These are phyloP conservation scores for Drosophila aff. DNA, from an alignment of 1,140 invertebrate genomes.

Conservation along the genomic window DNA sequence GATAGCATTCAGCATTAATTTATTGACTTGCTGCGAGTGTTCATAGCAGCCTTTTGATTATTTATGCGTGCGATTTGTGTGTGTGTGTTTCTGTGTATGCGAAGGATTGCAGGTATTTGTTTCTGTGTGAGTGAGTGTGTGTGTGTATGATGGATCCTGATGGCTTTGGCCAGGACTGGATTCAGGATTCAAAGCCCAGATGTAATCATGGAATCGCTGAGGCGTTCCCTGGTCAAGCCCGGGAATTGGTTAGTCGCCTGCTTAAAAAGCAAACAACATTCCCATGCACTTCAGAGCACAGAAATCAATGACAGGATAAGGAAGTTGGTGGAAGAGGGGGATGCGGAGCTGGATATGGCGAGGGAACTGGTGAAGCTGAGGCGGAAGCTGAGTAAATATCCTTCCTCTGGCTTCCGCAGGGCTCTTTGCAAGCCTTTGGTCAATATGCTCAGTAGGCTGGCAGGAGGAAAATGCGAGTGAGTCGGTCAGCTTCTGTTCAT, in stretches of 20 bases:
- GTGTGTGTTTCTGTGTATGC: not conserved
- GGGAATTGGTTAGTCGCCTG: slow-evolving; percentile 51
- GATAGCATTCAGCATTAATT: slow-evolving; percentile 30
- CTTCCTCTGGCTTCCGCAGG: slow-evolving; percentile 25
- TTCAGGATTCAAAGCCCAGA: slow-evolving; percentile 37
- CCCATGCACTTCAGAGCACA: slow-evolving; percentile 38
- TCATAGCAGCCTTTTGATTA: slow-evolving; percentile 47
- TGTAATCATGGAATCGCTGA: slow-evolving; percentile 69
- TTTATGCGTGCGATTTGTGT: slow-evolving; percentile 50
- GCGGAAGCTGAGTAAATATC: slow-evolving; percentile 29
- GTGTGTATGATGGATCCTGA: slow-evolving; percentile 7
- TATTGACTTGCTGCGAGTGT: slow-evolving; percentile 22
- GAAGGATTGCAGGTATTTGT: slow-evolving; percentile 5
- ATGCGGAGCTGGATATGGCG: not conserved
- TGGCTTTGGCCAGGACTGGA: not conserved
- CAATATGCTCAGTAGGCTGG: slow-evolving; percentile 26
- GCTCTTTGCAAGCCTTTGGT: slow-evolving; percentile 26
- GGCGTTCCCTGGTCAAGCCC: slow-evolving; percentile 49
- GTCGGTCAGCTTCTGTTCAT: slow-evolving; percentile 30
- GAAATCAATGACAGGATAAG: slow-evolving; percentile 34
- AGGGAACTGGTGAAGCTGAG: not conserved
- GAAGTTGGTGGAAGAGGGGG: not conserved
- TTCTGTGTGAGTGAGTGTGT: slow-evolving; percentile 6
- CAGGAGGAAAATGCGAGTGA: slow-evolving; percentile 14
- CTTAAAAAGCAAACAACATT: slow-evolving; percentile 78